Base-by-base conservation (phyloP, 2,888 invertebrate genomes). In the Drosophila bunnanda region DNA sequence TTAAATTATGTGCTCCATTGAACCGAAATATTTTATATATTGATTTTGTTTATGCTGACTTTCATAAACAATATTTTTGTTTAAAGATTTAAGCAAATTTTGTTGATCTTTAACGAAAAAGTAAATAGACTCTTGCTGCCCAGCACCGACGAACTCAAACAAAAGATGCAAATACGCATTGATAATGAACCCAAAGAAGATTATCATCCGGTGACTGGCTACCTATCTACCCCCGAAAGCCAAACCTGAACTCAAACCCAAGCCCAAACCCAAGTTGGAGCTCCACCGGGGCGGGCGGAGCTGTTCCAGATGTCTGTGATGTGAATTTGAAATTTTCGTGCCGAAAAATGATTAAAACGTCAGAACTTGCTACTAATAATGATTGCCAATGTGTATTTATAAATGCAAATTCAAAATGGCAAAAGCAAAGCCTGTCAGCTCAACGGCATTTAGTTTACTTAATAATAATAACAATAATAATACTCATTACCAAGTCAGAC, bases 391-490 rank as follows among this genome's bases (percentile, higher is more conserved):
- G 72, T 64, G 65, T 75, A 85, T 85, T 80, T 85, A 82, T 54
- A 83, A 85, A 88, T 85, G 83, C 78, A 88, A 88, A 88, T 87
- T 82, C 67, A 44, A 80, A 75, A 81, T 68, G 66, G 66, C 75
- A 61, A 43, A 44, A 22, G 32, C 55, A 71, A 78, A 78, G 78
- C 76, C 44, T 46, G 62, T 53, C 52, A 50, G 65, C 77, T 77
- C 50, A 57, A 22, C 53, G 62, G 57, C 76, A 76, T 79, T 84
- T 65, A 72, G 80, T 77, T 84, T 72, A 75, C 82, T 78, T 67
- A 83, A 76, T 46, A 41, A 58, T 75, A 75, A 79, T 72, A 57
- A 70, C 61, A 57, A 72, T 72, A 64, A 72, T 32, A 50, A 50
- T 34, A 52, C 50, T 75, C 64, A 59, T 59, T 75, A 55, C 58